Base-by-base conservation (phyloP, 2,888 invertebrate species). In the Gasteruption jaculator region DNA sequence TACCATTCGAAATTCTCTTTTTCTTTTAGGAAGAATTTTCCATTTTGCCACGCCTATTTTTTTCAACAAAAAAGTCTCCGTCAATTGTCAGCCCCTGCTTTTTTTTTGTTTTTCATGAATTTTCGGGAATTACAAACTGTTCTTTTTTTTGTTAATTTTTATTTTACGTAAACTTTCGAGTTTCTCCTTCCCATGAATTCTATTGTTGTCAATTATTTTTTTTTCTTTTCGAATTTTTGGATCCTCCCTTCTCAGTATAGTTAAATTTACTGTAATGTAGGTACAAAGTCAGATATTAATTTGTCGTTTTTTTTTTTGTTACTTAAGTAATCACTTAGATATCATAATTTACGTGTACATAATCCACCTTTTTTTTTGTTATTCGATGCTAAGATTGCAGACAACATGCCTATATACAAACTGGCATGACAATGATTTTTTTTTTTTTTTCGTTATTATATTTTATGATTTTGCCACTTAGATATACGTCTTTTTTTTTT, bases 401-500 rank as follows among this genome's bases (percentile, higher is more conserved):
- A n/a, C n/a, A 67, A 61, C 63, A 67, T 65, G 65, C 63, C 61
- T 67, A 66, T 66, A 49, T 66, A 67, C 63, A 66, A 56, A 62
- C 59, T 59, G 60, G 57, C 64, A 63, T 58, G 61, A 56, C 41
- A 42, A 33, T 33, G 26, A 19, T 14, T 38, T 14, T 29, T 24
- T n/a, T 24, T 24, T 39, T 12, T 39, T 39, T 18, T 7, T 35
- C 29, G 29, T 4, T 31, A 41, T 38, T 38, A 18, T 18, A 43
- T 29, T 30, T 16, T 16, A 34, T 43, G 27, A 34, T 50, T 52
- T 49, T 52, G 52, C 52, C 50, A n/a, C n/a, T n/a, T n/a, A n/a
- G n/a, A n/a, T n/a, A n/a, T 29, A 11, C 29, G 11, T 6, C 14
- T 6, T 0, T 22, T 21, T 10, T 33, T 5, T 33, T 10, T 16